phyloP scores from a whole-genome alignment of 2,888 invertebrate species.

The Phania funesta region DNA sequence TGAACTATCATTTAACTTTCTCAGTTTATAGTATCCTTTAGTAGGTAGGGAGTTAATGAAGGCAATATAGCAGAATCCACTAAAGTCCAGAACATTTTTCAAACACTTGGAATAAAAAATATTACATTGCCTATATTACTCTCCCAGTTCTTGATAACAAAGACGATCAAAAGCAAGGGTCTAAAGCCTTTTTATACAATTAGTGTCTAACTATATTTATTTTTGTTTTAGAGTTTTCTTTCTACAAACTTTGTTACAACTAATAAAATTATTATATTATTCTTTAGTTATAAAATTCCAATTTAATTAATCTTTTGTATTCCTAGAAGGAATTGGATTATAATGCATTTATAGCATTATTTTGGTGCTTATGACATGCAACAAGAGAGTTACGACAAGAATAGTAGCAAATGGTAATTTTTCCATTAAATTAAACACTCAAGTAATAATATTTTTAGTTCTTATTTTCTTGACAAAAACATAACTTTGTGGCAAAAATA shows the following conservation, averaged over 20 bases:
- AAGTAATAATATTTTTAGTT: constrained; percentile 4
- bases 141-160: too few species aligned
- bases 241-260: neutral
- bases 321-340: constrained; percentile 40
- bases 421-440: constrained; percentile 64
- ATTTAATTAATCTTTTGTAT: constrained; percentile 17
- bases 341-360: constrained; percentile 55
- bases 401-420: constrained; percentile 55
- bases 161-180: too few species aligned
- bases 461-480: neutral
- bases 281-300: constrained; percentile 6
- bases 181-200: too few species aligned
- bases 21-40: too few species aligned
- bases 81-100: too few species aligned
- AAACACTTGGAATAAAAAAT: too few species aligned
- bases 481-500: constrained; percentile 33
- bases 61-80: too few species aligned
- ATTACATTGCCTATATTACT: too few species aligned
- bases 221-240: too few species aligned
- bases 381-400: constrained; percentile 46
- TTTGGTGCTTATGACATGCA: constrained; percentile 54
- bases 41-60: too few species aligned
- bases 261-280: neutral
- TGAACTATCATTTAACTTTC: too few species aligned
- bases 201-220: too few species aligned